Evolutionary conservation across 2,888 invertebrate genomes (phyloP), one percentile per base, ranked within the genome.

Genomic region (Lepidonotus clava): DNA sequence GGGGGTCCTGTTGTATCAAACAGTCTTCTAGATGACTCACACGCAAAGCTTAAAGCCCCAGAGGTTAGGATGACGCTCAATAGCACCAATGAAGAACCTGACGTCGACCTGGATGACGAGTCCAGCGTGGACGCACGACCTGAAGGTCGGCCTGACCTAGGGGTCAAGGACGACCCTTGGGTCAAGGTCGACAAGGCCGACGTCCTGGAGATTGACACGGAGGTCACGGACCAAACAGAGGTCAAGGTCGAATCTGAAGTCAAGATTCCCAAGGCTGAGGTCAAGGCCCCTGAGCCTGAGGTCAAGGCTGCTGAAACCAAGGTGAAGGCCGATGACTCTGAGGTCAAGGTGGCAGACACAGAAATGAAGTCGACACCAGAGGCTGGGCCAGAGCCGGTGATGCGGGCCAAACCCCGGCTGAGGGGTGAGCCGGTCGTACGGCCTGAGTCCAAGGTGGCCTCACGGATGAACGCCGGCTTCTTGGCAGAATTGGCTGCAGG

Each of bases 391-490:
- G 80, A 46, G 32, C 80, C 80, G 14, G 51, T n/a, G 80, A 1
- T 32, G 32, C 21, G 51, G n/a, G 28, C 8, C 80, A 80, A 80
- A 24, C 80, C 80, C 24, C 40, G 36, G 71, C 71, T 71, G 36
- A 34, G 71, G 0, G 71, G 71, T 1, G 71, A 80, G 46, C 1
- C 41, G 0, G 46, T 80, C 14, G 80, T 80, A n/a, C 24, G 80
- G 28, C 80, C 80, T 0, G 46, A 41, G 2, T 80, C 80, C 24
- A 80, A 80, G 18, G 80, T 80, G 41, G 80, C 80, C 32, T 80
- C 46, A 4, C 80, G 80, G 46, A 80, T 80, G 80, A 80, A 80
- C 51, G 46, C 80, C 46, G 80, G 80, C 18, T 80, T 80, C 80
- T 46, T 80, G 46, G 80, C 80, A 8, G 41, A 80, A 8, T 46